Evolutionary conservation across 2,113 vertebrate genomes (phyloP), one percentile per base, ranked within the genome.

Genomic region (Phalacrocorax carbo): DNA sequence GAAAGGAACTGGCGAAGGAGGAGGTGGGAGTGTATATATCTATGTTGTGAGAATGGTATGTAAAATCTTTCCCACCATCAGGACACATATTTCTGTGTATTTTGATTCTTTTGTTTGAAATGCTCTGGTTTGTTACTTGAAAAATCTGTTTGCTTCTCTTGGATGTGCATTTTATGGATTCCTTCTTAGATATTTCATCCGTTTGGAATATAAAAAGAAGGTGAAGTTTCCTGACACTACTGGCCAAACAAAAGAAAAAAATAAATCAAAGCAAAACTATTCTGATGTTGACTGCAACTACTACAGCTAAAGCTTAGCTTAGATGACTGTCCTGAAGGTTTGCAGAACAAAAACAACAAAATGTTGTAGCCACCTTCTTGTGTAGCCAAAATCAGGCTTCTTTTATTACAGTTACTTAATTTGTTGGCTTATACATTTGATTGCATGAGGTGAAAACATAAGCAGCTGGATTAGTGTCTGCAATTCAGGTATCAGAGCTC

Each of bases 41-140:
- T 42, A 49, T 17, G 27, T 71, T 85, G 66, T 89, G 76, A 93
- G 84, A 97, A 94, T 65, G 18, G 18, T 66, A 13, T 80, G 44
- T 68, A 82, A 94, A 95, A 61, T 85, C 57, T 93, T 96, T 89
- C 93, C 80, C 94, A 96, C 62, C 72, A 36, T 85, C 44, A 88
- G 64, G 38, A 49, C 36, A 80, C 25, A 44, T 79, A 75, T 77
- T 92, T 94, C 64, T 70, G 13, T 85, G 34, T 87, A 90, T 82
- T 96, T 95, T 86, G 44, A 72, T 89, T 79, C 22, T 75, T 95
- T 89, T 57, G 30, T 77, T 94, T 90, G 27, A 82, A 94, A 64
- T 77, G 54, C 8, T 87, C 64, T 77, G 25, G 42, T 84, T 90
- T 95, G 18, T 90, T 84, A 75, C 72, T 81, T 81, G 23, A 91